Conservation (phyloP, 1,140 invertebrate genomes). For the Pissodes strobi region DNA sequence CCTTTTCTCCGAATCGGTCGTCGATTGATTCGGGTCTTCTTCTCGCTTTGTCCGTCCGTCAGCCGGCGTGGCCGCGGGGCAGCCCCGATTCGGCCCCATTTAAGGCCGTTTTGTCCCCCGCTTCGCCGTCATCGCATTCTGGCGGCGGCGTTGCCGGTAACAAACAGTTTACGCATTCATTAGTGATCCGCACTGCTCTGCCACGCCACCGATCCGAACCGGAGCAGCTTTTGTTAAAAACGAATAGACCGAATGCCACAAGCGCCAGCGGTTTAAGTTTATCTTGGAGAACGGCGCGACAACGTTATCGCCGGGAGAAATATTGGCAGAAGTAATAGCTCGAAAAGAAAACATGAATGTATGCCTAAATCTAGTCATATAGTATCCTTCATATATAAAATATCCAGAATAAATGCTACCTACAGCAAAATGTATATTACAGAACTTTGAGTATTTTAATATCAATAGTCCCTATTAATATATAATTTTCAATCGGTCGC, state of each 20-base stretch:
- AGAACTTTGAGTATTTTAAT: no score
- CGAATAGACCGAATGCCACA: not conserved
- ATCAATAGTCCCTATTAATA: no score
- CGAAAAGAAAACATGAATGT: no score
- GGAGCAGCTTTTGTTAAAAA: constrained; percentile 19
- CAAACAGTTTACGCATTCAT: constrained; percentile 55
- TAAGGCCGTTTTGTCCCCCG: constrained; percentile 27
- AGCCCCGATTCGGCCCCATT: constrained; percentile 28
- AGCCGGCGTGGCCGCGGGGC: constrained; percentile 26
- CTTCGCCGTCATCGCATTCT: constrained; percentile 50
- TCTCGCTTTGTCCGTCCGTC: constrained; percentile 28
- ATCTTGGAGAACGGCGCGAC: no score
- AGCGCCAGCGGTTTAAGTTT: not conserved
- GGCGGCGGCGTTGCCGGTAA: constrained; percentile 51
- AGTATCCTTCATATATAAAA: no score
- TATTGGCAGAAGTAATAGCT: no score
- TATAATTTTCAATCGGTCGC: no score
- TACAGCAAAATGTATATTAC: no score
- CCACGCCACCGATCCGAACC: constrained; percentile 21
- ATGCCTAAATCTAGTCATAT: no score
- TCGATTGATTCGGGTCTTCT: constrained; percentile 28
- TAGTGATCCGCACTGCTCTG: constrained; percentile 45
- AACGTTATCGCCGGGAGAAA: no score
- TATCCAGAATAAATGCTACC: no score
- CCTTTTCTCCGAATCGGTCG: constrained; percentile 21